A percentile compares a stretch with the other conserved stretches of the same genome.
Evolutionary conservation across 2,797 vertebrate genomes (phyloP).

Genomic region (Sebastiscus tertius): DNA sequence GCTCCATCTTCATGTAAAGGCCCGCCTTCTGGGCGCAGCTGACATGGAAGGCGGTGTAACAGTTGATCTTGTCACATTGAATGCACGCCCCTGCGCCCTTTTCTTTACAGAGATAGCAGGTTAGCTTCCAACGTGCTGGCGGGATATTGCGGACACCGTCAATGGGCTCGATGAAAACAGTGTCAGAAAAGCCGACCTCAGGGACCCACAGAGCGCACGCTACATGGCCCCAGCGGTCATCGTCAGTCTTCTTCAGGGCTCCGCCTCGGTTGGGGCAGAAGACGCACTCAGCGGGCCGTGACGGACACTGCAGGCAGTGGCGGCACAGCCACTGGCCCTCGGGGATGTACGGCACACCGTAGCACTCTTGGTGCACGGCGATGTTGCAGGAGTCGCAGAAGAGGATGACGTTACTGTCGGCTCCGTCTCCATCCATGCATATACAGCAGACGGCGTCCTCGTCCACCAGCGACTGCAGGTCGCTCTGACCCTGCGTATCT

Average conservation of each 20-base stretch:
- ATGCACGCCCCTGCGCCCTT: slow-evolving; percentile 96
- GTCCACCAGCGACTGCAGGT: slow-evolving; percentile 91
- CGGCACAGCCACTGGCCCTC: slow-evolving; percentile 99
- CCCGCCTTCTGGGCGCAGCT: slow-evolving; percentile 96
- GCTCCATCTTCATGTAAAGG: slow-evolving; percentile 98
- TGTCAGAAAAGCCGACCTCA: slow-evolving; percentile 97
- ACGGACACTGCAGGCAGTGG: slow-evolving; percentile 92
- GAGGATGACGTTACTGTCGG: slow-evolving; percentile 97
- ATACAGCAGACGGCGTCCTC: slow-evolving; percentile 98
- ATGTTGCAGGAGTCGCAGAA: slow-evolving; percentile 98
- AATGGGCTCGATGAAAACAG: slow-evolving; percentile 97
- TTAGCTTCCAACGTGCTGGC: slow-evolving; percentile 96
- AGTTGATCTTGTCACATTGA: slow-evolving; percentile 97
- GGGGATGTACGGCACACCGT: slow-evolving; percentile 96
- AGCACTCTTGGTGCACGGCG: slow-evolving; percentile 98
- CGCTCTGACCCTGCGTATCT: slow-evolving; percentile 90
- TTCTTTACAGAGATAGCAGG: slow-evolving; percentile 98
- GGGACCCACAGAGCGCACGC: slow-evolving; percentile 98
- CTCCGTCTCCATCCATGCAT: slow-evolving; percentile 98
- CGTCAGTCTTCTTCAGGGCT: slow-evolving; percentile 97
- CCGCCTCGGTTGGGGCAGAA: slow-evolving; percentile 97
- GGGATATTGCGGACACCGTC: slow-evolving; percentile 97
- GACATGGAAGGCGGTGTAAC: slow-evolving; percentile 97
- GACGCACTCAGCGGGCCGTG: slow-evolving; percentile 90
- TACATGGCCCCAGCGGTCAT: slow-evolving; percentile 97